A percentile compares a stretch with the other conserved stretches of the same genome.
Evolutionary conservation across 1,140 invertebrate genomes (phyloP).

Genomic region (Cherax destructor): DNA sequence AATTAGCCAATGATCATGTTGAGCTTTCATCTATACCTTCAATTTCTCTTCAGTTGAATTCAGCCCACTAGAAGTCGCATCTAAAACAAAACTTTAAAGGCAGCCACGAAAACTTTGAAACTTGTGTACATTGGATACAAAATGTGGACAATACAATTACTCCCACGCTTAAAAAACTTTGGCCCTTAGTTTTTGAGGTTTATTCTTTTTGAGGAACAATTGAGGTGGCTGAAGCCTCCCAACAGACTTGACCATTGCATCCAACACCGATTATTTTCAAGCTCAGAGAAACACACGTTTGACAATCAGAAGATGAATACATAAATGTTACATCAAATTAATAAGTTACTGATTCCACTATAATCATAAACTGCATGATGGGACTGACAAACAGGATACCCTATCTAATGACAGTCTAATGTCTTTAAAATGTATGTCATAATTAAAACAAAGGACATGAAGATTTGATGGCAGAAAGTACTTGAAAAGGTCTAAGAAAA

Average conservation of each 20-base stretch:
- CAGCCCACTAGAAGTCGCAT: not conserved
- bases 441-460: slow-evolving; percentile 10
- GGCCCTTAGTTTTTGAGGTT: slow-evolving; percentile 6
- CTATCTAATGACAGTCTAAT: not conserved
- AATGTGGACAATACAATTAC: slow-evolving; percentile 17
- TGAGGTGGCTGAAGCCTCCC: slow-evolving; percentile 8
- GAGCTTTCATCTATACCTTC: not conserved
- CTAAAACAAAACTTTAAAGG: slow-evolving; percentile 2
- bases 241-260: not conserved
- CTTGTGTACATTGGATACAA: not conserved
- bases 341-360: slow-evolving; percentile 7
- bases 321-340: slow-evolving; percentile 15
- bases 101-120: slow-evolving; percentile 7
- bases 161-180: slow-evolving; percentile 1
- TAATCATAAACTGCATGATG: slow-evolving; percentile 11
- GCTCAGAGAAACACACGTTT: not conserved
- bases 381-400: not conserved
- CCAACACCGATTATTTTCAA: not conserved
- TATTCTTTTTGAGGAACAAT: slow-evolving; percentile 11
- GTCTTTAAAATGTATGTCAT: slow-evolving; percentile 12
- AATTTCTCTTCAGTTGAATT: not conserved
- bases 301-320: slow-evolving; percentile 2
- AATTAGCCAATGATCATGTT: not conserved
- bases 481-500: not conserved
- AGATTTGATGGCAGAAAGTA: slow-evolving; percentile 26